These are phyloP conservation scores for Melinopterus prodromus DNA, from an alignment of 2,888 invertebrate species.

Conservation along the genomic window DNA sequence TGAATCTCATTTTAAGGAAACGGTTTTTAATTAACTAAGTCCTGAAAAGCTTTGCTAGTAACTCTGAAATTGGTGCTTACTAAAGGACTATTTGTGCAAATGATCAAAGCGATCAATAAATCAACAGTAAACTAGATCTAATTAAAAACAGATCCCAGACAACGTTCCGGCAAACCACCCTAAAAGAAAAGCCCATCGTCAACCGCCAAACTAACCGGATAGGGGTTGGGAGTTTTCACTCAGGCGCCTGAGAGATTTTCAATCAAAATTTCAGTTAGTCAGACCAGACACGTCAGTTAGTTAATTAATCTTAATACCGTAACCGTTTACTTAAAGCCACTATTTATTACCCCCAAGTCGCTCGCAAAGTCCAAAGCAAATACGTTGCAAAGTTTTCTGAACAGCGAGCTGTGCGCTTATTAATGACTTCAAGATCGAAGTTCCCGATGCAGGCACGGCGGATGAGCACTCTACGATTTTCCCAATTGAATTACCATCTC, in stretches of 20 bases:
- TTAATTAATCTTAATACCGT: conserved; percentile 4
- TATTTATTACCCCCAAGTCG: not conserved
- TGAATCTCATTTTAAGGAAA: too few relatives aligned
- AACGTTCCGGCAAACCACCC: too few relatives aligned
- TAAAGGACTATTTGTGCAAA: too few relatives aligned
- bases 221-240: not conserved
- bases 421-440: not conserved
- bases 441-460: not conserved
- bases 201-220: too few relatives aligned
- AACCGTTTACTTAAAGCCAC: conserved; percentile 4
- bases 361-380: not conserved
- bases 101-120: too few relatives aligned
- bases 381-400: conserved; percentile 4
- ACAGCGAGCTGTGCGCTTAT: not conserved
- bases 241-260: not conserved
- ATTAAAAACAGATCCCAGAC: too few relatives aligned
- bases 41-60: too few relatives aligned
- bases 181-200: too few relatives aligned
- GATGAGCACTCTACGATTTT: not conserved
- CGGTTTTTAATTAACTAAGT: too few relatives aligned
- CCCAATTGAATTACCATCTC: not conserved
- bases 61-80: too few relatives aligned
- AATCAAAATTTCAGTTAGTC: not conserved
- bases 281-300: not conserved
- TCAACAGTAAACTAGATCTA: too few relatives aligned